phyloP scores from a whole-genome alignment of 2,113 vertebrate species.

The Daubentonia madagascariensis region DNA sequence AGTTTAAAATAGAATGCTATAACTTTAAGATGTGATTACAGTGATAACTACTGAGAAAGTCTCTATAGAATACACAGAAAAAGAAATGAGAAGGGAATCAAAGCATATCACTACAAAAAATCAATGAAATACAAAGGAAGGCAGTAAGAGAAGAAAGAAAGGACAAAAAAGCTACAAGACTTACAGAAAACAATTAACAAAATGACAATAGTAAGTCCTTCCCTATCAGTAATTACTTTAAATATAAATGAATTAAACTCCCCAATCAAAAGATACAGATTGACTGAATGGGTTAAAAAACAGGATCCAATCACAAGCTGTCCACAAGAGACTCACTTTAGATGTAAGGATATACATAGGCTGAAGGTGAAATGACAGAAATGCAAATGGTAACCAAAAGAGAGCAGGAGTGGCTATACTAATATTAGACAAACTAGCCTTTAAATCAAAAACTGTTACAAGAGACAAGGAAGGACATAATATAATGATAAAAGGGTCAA shows the following conservation, averaged over 20 bases:
- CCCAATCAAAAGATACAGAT: not conserved
- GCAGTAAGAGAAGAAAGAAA: not conserved
- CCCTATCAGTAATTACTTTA: not conserved
- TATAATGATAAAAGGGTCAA: not conserved
- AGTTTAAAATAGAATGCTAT: not conserved
- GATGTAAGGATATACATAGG: not conserved
- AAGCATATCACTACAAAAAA: not conserved
- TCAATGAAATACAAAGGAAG: not conserved
- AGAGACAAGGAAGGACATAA: not conserved
- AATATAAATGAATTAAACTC: not conserved
- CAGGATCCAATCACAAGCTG: not conserved
- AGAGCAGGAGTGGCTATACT: not conserved
- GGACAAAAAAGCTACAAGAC: not conserved
- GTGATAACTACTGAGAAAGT: not conserved
- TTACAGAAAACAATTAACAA: not conserved
- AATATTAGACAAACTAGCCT: not conserved
- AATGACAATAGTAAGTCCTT: not conserved
- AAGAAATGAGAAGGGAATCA: not conserved
- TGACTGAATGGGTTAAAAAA: not conserved
- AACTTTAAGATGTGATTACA: not conserved
- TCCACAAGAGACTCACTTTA: not conserved
- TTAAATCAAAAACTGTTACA: not conserved
- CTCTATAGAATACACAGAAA: not conserved
- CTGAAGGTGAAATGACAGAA: not conserved
- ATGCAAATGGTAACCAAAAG: not conserved